Evolutionary conservation across 2,113 vertebrate genomes (phyloP).

Genomic region (Oreochromis niloticus): DNA sequence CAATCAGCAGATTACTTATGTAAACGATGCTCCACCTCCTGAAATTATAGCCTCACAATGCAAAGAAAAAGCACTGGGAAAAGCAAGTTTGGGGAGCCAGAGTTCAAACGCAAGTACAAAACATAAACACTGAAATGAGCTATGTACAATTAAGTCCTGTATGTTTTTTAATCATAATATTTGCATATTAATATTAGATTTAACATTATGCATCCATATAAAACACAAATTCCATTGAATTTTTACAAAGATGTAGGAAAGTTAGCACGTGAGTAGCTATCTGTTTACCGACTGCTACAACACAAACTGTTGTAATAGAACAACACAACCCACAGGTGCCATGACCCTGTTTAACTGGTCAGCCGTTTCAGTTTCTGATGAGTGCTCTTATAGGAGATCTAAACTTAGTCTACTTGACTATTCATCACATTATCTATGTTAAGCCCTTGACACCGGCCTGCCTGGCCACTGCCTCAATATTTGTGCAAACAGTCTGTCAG

Average conservation of each 20-base stretch:
- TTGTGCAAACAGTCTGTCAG: not conserved
- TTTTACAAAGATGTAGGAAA: not conserved
- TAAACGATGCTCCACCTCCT: not conserved
- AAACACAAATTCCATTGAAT: not conserved
- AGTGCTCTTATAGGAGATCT: constrained; percentile 62
- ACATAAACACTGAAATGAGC: not conserved
- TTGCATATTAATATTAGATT: not conserved
- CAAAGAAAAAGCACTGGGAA: not conserved
- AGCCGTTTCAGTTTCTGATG: constrained; percentile 55
- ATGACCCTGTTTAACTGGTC: constrained; percentile 41
- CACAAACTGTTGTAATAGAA: not conserved
- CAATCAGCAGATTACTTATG: not conserved
- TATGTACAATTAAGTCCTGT: not conserved
- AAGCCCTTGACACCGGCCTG: constrained; percentile 28
- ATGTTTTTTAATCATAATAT: not conserved
- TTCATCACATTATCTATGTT: constrained; percentile 62
- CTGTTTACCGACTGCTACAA: not conserved
- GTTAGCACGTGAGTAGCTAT: not conserved
- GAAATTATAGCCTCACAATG: not conserved
- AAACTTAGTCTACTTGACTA: constrained; percentile 65
- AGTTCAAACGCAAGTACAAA: not conserved
- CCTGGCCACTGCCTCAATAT: not conserved
- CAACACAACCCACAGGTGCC: not conserved
- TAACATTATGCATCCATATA: not conserved
- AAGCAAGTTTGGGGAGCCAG: not conserved